These are phyloP conservation scores for Harpalus rufipes DNA, from an alignment of 2,888 invertebrate species.

Conservation along the genomic window DNA sequence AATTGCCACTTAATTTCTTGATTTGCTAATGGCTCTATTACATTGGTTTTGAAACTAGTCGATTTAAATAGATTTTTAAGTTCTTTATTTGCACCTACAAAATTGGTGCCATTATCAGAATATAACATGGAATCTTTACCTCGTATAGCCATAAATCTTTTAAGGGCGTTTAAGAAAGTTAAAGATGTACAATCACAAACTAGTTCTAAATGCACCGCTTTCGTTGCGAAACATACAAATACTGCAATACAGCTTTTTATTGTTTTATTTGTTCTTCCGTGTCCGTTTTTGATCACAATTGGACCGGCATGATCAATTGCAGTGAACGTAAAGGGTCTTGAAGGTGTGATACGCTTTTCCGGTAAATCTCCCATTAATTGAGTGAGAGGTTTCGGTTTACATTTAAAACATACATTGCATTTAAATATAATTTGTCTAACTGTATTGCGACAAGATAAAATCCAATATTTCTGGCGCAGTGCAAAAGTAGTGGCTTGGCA, in stretches of 20 bases:
- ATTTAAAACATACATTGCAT: conserved; percentile 32
- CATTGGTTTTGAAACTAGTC: background rate
- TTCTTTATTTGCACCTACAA: conserved; percentile 4
- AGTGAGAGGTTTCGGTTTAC: background rate
- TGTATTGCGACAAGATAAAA: background rate
- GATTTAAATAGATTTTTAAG: conserved; percentile 11
- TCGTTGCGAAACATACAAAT: conserved; percentile 27
- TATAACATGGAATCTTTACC: conserved; percentile 12
- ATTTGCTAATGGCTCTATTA: background rate
- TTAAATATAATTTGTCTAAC: background rate
- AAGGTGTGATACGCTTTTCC: background rate
- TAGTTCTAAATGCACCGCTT: conserved; percentile 23
- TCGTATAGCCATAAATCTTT: conserved; percentile 17
- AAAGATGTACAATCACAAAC: background rate
- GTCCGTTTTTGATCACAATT: conserved; percentile 22
- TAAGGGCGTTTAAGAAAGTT: conserved; percentile 11
- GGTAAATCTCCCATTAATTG: conserved; percentile 39
- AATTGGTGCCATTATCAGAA: conserved; percentile 25
- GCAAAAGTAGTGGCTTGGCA: background rate
- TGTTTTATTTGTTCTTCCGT: background rate
- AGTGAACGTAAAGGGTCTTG: background rate
- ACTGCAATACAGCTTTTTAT: conserved; percentile 1
- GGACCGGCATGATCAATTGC: conserved; percentile 34
- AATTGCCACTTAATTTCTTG: conserved; percentile 8
- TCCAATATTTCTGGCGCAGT: conserved; percentile 27